Evolutionary conservation across 2,888 invertebrate species (phyloP), one percentile per base, ranked within the genome.

Genomic region (Octonoba sinensis): DNA sequence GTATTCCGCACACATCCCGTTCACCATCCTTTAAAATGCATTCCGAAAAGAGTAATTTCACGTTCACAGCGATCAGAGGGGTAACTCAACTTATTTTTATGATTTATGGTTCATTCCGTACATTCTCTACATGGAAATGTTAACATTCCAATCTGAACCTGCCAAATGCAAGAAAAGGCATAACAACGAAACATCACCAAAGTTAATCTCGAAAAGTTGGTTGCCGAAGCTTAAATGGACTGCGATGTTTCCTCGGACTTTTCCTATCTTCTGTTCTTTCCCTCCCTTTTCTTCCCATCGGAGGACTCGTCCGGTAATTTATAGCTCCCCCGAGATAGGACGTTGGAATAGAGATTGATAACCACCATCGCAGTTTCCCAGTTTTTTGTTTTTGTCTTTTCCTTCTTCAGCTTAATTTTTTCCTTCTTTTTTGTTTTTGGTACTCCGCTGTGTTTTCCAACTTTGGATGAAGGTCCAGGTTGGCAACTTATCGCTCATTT

Each of bases 341-440:
- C 81, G 74, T 62, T 69, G 69, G 74, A 81, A 81, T 74, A 74
- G 81, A 81, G 81, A 81, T 81, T 81, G 81, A 81, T 81, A 81
- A 81, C 81, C 74, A 49, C 81, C 81, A 59, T 81, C 47, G 69
- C 81, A 70, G 79, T 79, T 79, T 72, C 72, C 73, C 62, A 60
- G 51, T 59, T 71, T 79, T 79, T 73, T 56, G n/a, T 67, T 67
- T 70, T 44, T 57, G 27, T 22, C 57, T 70, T 70, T 46, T 20
- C 6, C 51, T 73, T 51, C 65, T 72, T 65, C 22, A 66, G 60
- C 72, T 66, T 47, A 60, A 51, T 70, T 77, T 77, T 60, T 69
- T 65, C 46, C 56, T 20, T 54, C 49, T 69, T 76, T 60, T 60
- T 46, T 54, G 51, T 46, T 73, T 60, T 64, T 57, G 54, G 70